Percentiles rank a stretch among this genome's conserved stretches.
These are phyloP conservation scores for Reinhardtius hippoglossoides DNA, from an alignment of 2,113 vertebrate species.

Conservation along the genomic window DNA sequence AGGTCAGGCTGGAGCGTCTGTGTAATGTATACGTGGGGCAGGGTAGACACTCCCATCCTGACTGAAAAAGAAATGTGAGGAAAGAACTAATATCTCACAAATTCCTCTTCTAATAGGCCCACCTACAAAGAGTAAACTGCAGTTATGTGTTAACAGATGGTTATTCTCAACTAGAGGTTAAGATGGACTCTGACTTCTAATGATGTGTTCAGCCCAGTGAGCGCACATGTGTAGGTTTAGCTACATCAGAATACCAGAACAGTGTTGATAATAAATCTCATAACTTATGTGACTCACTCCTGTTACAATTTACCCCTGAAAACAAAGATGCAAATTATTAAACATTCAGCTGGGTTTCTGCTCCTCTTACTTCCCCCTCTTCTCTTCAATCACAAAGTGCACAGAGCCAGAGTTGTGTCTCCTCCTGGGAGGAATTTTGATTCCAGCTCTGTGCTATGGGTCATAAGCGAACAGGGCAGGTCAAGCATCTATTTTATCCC, in stretches of 20 bases:
- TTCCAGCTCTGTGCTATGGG: constrained; percentile 69
- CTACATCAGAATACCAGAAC: neutral
- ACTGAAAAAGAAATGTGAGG: constrained; percentile 51
- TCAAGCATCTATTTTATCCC: constrained; percentile 65
- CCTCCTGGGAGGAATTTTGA: constrained; percentile 72
- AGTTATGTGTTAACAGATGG: constrained; percentile 68
- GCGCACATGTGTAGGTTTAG: constrained; percentile 3
- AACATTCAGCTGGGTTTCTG: constrained; percentile 42
- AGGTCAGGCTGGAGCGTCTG: constrained; percentile 59
- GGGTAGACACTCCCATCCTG: constrained; percentile 25
- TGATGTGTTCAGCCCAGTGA: constrained; percentile 35
- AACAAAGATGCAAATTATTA: constrained; percentile 18
- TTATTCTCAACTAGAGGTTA: constrained; percentile 52
- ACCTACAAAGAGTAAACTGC: constrained; percentile 66
- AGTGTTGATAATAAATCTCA: neutral
- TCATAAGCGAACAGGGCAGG: constrained; percentile 63
- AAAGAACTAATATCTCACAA: constrained; percentile 60
- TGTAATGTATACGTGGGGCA: constrained; percentile 42
- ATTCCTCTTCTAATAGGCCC: constrained; percentile 70
- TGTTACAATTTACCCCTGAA: neutral
- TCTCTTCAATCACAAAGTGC: constrained; percentile 35
- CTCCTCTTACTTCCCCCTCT: constrained; percentile 32
- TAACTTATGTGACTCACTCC: neutral
- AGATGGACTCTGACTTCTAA: constrained; percentile 55
- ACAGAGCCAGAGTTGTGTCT: constrained; percentile 60